A percentile compares a stretch with the other conserved stretches of the same genome.
These are phyloP conservation scores for Morbakka virulenta DNA, from an alignment of 30 jellyfish, hydroid and myxozoan genomes.

Conservation along the genomic window DNA sequence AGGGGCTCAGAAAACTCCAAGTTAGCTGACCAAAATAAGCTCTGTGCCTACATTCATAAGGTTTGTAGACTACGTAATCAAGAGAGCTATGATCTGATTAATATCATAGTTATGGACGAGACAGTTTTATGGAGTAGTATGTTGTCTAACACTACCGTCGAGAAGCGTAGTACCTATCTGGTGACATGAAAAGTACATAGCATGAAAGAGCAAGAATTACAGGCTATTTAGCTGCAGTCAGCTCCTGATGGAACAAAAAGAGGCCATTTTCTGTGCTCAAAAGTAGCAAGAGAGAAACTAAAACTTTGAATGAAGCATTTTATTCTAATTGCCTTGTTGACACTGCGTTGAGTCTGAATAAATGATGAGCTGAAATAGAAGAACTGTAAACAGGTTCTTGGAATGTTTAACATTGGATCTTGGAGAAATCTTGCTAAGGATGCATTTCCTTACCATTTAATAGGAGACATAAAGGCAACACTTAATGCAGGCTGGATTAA, in stretches of 20 bases:
- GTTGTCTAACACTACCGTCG: constrained; percentile 3
- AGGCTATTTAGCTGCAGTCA: no score
- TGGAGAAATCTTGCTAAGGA: background rate
- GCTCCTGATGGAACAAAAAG: background rate
- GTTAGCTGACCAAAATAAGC: no score
- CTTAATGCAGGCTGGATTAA: background rate
- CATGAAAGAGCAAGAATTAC: constrained; percentile 50
- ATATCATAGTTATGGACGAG: constrained; percentile 21
- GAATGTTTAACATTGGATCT: background rate
- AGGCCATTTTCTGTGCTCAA: background rate
- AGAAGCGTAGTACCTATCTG: constrained; percentile 39
- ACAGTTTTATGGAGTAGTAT: constrained; percentile 17
- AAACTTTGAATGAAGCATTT: no score
- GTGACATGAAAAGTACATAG: constrained; percentile 2
- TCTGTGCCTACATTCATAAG: no score
- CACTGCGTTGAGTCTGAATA: no score
- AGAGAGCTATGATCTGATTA: no score
- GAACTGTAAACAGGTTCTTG: background rate
- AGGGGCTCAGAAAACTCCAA: no score
- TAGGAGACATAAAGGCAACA: background rate
- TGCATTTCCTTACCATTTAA: background rate
- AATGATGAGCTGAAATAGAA: background rate
- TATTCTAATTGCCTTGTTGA: no score
- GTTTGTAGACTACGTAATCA: no score
- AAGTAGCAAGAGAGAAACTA: background rate